These are phyloP conservation scores for Drosophila demipolita DNA, from an alignment of 2,888 invertebrate species.

Conservation along the genomic window DNA sequence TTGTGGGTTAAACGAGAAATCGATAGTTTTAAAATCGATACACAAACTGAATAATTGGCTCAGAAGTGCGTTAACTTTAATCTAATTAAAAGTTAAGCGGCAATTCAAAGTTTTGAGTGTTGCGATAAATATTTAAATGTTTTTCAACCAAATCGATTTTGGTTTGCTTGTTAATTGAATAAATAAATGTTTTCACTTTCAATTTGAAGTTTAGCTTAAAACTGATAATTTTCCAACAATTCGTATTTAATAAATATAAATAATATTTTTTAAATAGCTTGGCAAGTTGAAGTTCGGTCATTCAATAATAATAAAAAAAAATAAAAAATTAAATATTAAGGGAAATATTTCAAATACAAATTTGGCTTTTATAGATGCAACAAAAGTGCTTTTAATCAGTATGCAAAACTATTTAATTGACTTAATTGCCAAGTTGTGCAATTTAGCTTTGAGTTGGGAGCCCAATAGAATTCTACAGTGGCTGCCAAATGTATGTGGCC, in stretches of 20 bases:
- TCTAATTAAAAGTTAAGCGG: not conserved
- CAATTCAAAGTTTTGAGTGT: not conserved
- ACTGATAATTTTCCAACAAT: not conserved
- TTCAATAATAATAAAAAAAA: not conserved
- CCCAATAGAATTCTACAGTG: constrained; percentile 28
- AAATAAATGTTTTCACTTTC: not conserved
- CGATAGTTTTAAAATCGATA: no score
- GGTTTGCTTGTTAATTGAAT: not conserved
- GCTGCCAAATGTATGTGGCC: constrained; percentile 40
- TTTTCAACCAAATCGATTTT: not conserved
- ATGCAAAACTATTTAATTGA: not conserved
- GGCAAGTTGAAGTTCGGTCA: not conserved
- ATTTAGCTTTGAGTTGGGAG: not conserved
- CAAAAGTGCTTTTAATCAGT: not conserved
- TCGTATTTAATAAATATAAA: not conserved
- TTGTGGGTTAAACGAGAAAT: no score
- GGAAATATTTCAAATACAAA: not conserved
- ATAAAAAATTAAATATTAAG: no score
- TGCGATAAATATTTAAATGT: not conserved
- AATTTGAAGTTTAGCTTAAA: not conserved
- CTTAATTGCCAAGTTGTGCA: not conserved
- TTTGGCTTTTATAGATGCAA: not conserved
- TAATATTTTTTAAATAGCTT: not conserved
- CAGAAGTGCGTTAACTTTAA: not conserved
- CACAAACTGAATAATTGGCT: not conserved